A percentile compares a stretch with the other conserved stretches of the same genome.
Conservation (phyloP, 1,140 invertebrate genomes). For the Drosophila albomicans region DNA sequence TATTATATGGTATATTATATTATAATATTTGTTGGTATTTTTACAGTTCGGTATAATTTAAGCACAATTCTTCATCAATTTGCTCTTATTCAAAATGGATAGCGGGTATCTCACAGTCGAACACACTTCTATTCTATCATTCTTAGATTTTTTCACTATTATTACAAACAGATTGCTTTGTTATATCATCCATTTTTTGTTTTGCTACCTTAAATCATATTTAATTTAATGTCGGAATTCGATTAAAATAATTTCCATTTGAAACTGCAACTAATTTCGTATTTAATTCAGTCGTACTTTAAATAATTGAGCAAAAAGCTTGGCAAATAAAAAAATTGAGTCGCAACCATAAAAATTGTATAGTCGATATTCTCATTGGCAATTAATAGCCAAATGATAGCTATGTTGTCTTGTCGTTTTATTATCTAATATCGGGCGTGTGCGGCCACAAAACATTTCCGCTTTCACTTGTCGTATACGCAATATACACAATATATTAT, state of each 20-base stretch:
- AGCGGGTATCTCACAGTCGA: too few relatives aligned
- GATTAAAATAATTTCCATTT: slow-evolving; percentile 28
- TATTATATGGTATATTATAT: too few relatives aligned
- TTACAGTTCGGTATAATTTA: background rate
- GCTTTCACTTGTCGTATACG: slow-evolving; percentile 44
- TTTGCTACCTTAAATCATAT: slow-evolving; percentile 45
- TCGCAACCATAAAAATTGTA: slow-evolving; percentile 4
- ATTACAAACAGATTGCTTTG: slow-evolving; percentile 24
- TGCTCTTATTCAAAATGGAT: too few relatives aligned
- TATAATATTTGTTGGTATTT: too few relatives aligned
- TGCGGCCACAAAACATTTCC: slow-evolving; percentile 34
- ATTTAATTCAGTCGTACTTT: background rate
- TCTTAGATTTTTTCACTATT: background rate
- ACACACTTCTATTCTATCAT: background rate
- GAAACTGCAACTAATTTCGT: slow-evolving; percentile 3
- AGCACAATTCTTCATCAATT: too few relatives aligned
- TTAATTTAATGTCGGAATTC: slow-evolving; percentile 49
- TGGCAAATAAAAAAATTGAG: slow-evolving; percentile 14
- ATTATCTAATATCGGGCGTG: slow-evolving; percentile 23
- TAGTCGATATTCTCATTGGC: background rate
- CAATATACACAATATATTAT: slow-evolving; percentile 25
- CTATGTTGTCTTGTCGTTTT: slow-evolving; percentile 5
- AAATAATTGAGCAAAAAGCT: slow-evolving; percentile 17
- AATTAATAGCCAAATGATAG: slow-evolving; percentile 12
- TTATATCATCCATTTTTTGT: slow-evolving; percentile 19